Percentiles rank a stretch among this genome's conserved stretches.
Conservation (phyloP, 2,113 vertebrate species). For the Formicarius rufipectus region DNA sequence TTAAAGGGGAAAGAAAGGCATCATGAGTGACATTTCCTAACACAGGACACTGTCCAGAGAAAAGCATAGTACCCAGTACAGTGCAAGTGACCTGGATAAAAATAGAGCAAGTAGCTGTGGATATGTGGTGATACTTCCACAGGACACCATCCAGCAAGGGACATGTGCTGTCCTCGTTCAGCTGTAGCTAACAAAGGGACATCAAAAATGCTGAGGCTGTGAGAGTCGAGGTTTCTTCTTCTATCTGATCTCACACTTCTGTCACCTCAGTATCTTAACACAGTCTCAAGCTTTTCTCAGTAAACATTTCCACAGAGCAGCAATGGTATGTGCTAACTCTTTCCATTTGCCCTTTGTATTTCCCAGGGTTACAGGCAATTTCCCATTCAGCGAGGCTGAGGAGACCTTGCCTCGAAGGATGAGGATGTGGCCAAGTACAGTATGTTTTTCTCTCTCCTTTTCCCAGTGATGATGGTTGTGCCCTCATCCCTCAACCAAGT, state of each 20-base stretch:
- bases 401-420: background rate
- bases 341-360: slow-evolving; percentile 40
- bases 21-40: background rate
- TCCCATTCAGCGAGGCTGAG: background rate
- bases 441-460: background rate
- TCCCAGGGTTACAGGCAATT: background rate
- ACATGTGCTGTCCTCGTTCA: background rate
- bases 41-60: background rate
- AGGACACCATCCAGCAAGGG: background rate
- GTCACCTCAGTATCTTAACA: background rate
- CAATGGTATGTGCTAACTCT: slow-evolving; percentile 38
- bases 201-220: background rate
- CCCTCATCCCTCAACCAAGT: background rate
- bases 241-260: slow-evolving; percentile 1
- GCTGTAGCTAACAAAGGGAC: background rate
- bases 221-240: background rate
- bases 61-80: background rate
- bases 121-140: background rate
- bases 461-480: background rate
- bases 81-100: background rate
- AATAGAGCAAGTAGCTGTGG: background rate
- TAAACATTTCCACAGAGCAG: slow-evolving; percentile 50
- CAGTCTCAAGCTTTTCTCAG: slow-evolving; percentile 34
- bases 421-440: background rate
- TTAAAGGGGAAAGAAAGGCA: background rate